Evolutionary conservation across 2,113 vertebrate genomes (phyloP).

Genomic region (Urocolius indicus): DNA sequence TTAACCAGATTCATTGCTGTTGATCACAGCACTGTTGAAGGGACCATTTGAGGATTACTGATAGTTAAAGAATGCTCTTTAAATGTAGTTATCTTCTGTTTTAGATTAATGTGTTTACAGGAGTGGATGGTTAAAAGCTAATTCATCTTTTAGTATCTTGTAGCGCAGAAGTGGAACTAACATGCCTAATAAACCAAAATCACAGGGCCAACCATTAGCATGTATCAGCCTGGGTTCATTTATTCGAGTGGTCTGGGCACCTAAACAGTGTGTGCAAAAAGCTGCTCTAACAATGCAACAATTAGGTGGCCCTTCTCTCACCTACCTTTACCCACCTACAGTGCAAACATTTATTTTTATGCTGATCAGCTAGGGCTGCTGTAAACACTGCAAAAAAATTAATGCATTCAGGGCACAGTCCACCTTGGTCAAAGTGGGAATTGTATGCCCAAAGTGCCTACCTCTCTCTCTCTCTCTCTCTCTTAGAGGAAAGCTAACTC

Average conservation of each 20-base stretch:
- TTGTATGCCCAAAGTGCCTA: background rate
- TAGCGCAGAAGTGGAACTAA: background rate
- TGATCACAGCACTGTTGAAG: background rate
- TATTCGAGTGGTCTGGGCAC: background rate
- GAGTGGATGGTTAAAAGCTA: background rate
- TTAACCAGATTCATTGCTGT: background rate
- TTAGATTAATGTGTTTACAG: slow-evolving; percentile 7
- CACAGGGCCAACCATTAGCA: background rate
- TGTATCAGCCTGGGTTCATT: background rate
- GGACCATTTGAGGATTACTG: background rate
- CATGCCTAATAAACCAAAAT: background rate
- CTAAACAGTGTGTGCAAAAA: background rate
- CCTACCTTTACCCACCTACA: background rate
- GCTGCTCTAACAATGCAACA: background rate
- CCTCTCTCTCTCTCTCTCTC: background rate
- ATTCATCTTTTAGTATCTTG: slow-evolving; percentile 13
- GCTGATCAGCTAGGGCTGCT: background rate
- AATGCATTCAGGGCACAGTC: background rate
- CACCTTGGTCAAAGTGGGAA: background rate
- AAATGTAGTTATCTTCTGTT: background rate
- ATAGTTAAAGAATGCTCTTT: background rate
- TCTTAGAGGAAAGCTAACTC: background rate
- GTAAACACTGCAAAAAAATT: background rate
- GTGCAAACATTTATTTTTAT: background rate
- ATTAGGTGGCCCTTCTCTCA: background rate